Percentiles rank a stretch among this genome's conserved stretches.
These are phyloP conservation scores for Pristionchus mayeri DNA, from an alignment of 2,888 invertebrate species.

Conservation along the genomic window DNA sequence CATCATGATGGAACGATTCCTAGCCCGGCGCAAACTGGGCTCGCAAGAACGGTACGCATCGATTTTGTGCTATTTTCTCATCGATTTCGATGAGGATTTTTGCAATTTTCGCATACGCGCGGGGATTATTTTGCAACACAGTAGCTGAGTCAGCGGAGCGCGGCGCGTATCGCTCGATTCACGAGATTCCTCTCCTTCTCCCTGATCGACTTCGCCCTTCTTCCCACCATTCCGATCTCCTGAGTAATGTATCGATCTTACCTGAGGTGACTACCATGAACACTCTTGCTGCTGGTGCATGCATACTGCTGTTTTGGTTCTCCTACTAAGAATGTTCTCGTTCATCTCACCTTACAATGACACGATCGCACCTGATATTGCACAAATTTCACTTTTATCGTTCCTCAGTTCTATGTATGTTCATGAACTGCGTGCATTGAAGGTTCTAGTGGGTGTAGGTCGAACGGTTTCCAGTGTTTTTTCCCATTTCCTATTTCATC, in stretches of 20 bases:
- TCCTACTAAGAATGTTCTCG: too few species aligned
- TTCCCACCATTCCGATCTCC: background rate
- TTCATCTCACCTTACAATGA: too few species aligned
- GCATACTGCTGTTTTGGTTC: too few species aligned
- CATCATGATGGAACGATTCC: background rate
- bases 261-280: background rate
- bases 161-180: background rate
- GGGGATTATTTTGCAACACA: background rate
- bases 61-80: background rate
- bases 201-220: background rate
- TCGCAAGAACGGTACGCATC: background rate
- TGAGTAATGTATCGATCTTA: background rate
- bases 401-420: too few species aligned
- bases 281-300: too few species aligned
- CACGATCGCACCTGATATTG: too few species aligned
- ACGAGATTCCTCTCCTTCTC: too few species aligned
- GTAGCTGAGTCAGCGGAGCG: constrained; percentile 21
- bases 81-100: background rate
- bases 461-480: too few species aligned
- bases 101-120: background rate
- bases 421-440: too few species aligned
- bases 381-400: too few species aligned
- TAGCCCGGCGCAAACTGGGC: background rate
- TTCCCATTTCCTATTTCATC: too few species aligned
- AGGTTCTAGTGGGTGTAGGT: too few species aligned